Evolutionary conservation across 1,140 invertebrate species (phyloP), one percentile per base, ranked within the genome.

Genomic region (Drosophila elegans): DNA sequence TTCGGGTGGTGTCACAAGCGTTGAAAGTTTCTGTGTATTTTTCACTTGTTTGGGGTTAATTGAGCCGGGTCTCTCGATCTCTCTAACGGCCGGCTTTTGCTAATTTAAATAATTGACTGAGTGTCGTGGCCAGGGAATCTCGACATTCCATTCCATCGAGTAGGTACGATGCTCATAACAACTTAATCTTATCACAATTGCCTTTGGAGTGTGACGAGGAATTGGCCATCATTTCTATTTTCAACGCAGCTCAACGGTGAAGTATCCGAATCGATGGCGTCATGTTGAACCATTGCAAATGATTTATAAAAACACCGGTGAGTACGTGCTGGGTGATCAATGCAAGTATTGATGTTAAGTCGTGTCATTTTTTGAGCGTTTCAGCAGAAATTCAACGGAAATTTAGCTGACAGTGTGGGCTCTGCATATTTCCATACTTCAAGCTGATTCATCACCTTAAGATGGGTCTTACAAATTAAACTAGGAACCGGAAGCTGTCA

Each of bases 41-140:
- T 73, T 76, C 75, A 86, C 85, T 86, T 77, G 46, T 82, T 79
- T 72, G 83, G 60, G 83, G 83, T 79, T 88, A 86, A 86, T 88
- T 86, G 83, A 83, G 71, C 44, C 59, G 83, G 75, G 82, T 74
- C 62, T 64, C 42, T 56, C 39, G 12, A 54, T 59, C 62, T 80
- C 57, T 74, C 51, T 32, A 38, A 32, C 39, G 38, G 16, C 44
- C 29, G 16, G 11, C 68, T 39, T 44, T 68, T 68, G 66, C 66
- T 76, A 76, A 86, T 86, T 88, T 83, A 42, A 83, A 82, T 86
- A 86, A 61, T 66, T 83, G 71, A 79, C 82, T 53, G 54, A 34
- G 6, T 32, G 48, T 3, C 51, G 59, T 55, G 64, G 36, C 53
- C 55, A 59, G 13, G 21, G 64, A 46, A 52, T 68, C 38, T 44